phyloP scores from a whole-genome alignment of 2,888 invertebrate species.

The Tetropium fuscum region DNA sequence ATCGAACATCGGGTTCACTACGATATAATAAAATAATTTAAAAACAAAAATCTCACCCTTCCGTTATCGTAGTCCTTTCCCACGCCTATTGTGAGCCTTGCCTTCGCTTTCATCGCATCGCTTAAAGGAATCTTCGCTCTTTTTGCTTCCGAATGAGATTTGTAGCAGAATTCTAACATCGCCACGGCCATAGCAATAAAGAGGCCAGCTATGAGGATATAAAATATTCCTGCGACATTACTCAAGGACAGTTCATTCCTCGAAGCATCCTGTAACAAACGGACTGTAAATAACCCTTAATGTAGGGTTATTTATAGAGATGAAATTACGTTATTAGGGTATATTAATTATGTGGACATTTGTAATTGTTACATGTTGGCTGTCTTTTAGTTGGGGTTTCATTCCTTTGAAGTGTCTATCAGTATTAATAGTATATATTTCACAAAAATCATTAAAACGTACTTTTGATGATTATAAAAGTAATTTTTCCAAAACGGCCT shows the following conservation, averaged over 20 bases:
- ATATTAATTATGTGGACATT: too few species aligned
- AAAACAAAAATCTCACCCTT: slow-evolving; percentile 66
- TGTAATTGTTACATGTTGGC: too few species aligned
- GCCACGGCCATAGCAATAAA: slow-evolving; percentile 92
- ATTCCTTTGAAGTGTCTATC: too few species aligned
- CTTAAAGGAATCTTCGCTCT: slow-evolving; percentile 85
- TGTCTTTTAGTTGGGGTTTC: too few species aligned
- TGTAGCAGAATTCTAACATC: slow-evolving; percentile 95
- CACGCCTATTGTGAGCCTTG: slow-evolving; percentile 82
- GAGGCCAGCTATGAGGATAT: slow-evolving; percentile 95
- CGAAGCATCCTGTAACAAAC: slow-evolving; percentile 74
- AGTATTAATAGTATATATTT: too few species aligned
- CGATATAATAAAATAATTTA: not conserved
- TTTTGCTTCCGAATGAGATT: slow-evolving; percentile 82
- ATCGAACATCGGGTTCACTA: too few species aligned
- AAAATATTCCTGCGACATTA: slow-evolving; percentile 99
- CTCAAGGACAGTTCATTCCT: slow-evolving; percentile 92
- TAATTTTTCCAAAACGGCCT: too few species aligned
- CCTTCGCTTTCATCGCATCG: slow-evolving; percentile 89
- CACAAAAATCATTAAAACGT: too few species aligned
- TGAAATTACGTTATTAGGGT: not conserved
- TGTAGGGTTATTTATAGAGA: not conserved
- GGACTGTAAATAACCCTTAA: not conserved
- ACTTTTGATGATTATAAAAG: too few species aligned
- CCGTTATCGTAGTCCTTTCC: slow-evolving; percentile 81